These are phyloP conservation scores for Proteles cristata DNA, from an alignment of 2,113 vertebrate species.

Conservation along the genomic window DNA sequence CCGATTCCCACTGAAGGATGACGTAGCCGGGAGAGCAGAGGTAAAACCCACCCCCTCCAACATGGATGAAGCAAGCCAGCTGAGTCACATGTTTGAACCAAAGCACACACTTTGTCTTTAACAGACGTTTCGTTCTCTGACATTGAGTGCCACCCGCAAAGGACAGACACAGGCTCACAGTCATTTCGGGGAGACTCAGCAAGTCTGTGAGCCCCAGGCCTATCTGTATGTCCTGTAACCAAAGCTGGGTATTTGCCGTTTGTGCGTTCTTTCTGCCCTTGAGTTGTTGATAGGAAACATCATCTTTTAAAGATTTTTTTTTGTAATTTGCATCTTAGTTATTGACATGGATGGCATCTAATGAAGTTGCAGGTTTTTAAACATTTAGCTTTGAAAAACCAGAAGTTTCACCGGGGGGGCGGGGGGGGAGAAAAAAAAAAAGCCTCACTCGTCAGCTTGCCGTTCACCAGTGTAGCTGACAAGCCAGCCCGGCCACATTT, in stretches of 20 bases:
- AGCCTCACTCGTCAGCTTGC: neutral
- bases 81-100: rapidly evolving
- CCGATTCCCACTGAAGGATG: neutral
- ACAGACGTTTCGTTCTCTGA: neutral
- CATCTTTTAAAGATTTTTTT: neutral
- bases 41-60: neutral
- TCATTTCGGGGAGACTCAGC: neutral
- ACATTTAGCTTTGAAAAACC: constrained; percentile 27
- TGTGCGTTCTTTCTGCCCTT: neutral
- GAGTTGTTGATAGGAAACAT: neutral
- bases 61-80: neutral
- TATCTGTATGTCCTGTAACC: neutral
- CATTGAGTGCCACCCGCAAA: neutral
- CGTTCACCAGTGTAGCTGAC: rapidly evolving
- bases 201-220: neutral
- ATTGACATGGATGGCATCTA: neutral
- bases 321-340: neutral
- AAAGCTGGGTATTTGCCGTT: neutral
- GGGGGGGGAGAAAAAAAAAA: neutral
- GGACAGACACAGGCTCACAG: neutral
- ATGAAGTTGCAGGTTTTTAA: neutral
- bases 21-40: neutral
- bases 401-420: neutral
- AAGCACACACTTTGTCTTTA: neutral
- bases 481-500: neutral